phyloP scores from a whole-genome alignment of 2,888 invertebrate species.

The Leucophenga maculata region DNA sequence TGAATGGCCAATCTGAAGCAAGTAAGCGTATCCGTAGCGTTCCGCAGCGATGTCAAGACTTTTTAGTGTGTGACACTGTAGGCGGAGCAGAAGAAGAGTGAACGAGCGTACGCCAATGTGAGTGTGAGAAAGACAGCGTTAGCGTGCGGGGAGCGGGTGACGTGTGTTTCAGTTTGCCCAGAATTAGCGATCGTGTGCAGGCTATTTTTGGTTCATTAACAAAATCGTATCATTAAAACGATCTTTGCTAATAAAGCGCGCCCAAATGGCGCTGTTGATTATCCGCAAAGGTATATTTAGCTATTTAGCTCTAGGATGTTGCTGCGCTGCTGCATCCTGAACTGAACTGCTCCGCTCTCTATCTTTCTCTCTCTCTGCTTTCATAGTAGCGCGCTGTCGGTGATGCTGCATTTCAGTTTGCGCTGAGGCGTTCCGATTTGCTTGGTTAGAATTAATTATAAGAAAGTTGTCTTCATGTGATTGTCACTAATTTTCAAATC shows the following conservation, averaged over 20 bases:
- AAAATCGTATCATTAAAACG: slow-evolving; percentile 57
- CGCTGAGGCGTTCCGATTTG: slow-evolving; percentile 62
- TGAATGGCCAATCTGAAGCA: slow-evolving; percentile 73
- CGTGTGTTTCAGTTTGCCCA: slow-evolving; percentile 25
- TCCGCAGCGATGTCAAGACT: slow-evolving; percentile 68
- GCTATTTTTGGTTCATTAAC: slow-evolving; percentile 66
- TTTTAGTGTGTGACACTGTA: slow-evolving; percentile 57
- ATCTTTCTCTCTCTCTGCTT: slow-evolving; percentile 9
- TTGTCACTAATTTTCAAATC: slow-evolving; percentile 60
- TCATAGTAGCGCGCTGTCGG: slow-evolving; percentile 32
- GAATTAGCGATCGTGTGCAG: slow-evolving; percentile 46
- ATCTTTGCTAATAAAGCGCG: slow-evolving; percentile 59
- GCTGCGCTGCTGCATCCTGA: background rate
- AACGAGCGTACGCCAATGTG: slow-evolving; percentile 20
- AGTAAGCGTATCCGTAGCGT: slow-evolving; percentile 71
- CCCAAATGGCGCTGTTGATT: slow-evolving; percentile 31
- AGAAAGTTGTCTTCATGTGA: slow-evolving; percentile 59
- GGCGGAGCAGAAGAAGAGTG: slow-evolving; percentile 59
- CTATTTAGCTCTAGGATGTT: slow-evolving; percentile 16
- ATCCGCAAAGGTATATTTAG: slow-evolving; percentile 1
- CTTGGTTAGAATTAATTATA: slow-evolving; percentile 69
- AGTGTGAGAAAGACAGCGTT: too few species aligned
- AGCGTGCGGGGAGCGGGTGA: too few species aligned
- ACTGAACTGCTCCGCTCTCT: slow-evolving; percentile 6
- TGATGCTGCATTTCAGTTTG: slow-evolving; percentile 59